Conservation (phyloP, 2,113 vertebrate genomes). For the Symphodus melops region DNA sequence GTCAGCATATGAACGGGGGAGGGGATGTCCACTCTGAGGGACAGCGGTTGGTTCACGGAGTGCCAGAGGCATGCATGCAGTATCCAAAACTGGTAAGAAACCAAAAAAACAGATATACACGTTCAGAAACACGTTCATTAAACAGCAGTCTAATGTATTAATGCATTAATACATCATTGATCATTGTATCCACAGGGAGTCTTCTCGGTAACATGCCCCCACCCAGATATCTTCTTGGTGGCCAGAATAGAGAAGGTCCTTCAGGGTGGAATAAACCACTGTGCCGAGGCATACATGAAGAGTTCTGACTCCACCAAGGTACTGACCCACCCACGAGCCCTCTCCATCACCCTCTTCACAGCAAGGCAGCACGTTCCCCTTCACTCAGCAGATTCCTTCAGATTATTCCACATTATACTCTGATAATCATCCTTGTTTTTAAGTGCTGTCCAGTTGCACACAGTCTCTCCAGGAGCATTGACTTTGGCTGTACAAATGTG, state of each 20-base stretch:
- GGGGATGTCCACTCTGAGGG: slow-evolving; percentile 77
- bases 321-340: slow-evolving; percentile 29
- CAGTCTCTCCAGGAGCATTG: slow-evolving; percentile 58
- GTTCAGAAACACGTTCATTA: not conserved
- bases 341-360: not conserved
- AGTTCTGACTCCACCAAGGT: slow-evolving; percentile 98
- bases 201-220: slow-evolving; percentile 95
- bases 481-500: slow-evolving; percentile 57
- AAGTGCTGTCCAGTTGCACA: slow-evolving; percentile 34
- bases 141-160: too few relatives aligned
- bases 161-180: too few relatives aligned
- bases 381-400: slow-evolving; percentile 53
- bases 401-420: slow-evolving; percentile 50
- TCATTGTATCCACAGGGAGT: slow-evolving; percentile 85
- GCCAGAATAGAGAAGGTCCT: slow-evolving; percentile 97
- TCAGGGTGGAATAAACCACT: slow-evolving; percentile 96
- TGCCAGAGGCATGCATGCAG: slow-evolving; percentile 87
- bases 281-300: slow-evolving; percentile 97
- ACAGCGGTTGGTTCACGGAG: slow-evolving; percentile 79
- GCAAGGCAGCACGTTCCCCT: not conserved
- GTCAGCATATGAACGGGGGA: slow-evolving; percentile 86
- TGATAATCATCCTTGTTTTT: slow-evolving; percentile 50
- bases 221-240: slow-evolving; percentile 97
- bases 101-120: not conserved
- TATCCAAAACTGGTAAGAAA: slow-evolving; percentile 91